Conservation (phyloP, 2,113 vertebrate genomes). For the Tetrax tetrax region DNA sequence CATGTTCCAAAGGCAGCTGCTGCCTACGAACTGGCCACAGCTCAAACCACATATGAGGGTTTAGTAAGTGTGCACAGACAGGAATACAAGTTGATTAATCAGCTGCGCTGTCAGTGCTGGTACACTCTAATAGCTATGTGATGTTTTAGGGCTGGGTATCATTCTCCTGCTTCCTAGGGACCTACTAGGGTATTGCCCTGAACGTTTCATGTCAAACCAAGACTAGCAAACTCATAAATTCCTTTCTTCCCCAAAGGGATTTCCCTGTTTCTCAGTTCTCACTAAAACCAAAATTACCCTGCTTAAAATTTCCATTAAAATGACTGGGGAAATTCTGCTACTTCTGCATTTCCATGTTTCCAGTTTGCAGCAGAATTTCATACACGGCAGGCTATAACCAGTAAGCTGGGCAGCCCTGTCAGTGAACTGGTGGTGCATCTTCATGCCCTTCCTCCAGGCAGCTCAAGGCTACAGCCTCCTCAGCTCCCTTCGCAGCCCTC, state of each 20-base stretch:
- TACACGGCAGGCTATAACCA: background rate
- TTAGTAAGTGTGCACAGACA: background rate
- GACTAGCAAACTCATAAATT: background rate
- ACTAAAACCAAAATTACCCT: background rate
- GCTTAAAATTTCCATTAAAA: conserved; percentile 2
- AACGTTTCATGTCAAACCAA: background rate
- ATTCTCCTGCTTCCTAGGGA: background rate
- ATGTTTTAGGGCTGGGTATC: background rate
- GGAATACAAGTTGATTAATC: background rate
- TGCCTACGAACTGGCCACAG: background rate
- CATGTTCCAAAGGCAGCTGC: background rate
- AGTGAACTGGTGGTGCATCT: background rate
- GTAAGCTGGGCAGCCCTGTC: background rate
- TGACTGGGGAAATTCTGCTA: conserved; percentile 14
- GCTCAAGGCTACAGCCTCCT: background rate
- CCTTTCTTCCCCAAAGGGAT: conserved; percentile 6
- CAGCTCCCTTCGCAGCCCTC: background rate
- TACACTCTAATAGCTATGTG: background rate
- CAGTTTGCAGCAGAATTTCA: background rate
- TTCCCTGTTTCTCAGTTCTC: conserved; percentile 7
- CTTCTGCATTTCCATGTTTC: conserved; percentile 40
- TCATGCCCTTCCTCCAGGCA: background rate
- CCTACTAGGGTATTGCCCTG: background rate
- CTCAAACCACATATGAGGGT: rapidly evolving
- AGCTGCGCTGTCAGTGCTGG: background rate